Evolutionary conservation across 2,797 vertebrate genomes (phyloP).

Genomic region (Ctenosaura bakeri): DNA sequence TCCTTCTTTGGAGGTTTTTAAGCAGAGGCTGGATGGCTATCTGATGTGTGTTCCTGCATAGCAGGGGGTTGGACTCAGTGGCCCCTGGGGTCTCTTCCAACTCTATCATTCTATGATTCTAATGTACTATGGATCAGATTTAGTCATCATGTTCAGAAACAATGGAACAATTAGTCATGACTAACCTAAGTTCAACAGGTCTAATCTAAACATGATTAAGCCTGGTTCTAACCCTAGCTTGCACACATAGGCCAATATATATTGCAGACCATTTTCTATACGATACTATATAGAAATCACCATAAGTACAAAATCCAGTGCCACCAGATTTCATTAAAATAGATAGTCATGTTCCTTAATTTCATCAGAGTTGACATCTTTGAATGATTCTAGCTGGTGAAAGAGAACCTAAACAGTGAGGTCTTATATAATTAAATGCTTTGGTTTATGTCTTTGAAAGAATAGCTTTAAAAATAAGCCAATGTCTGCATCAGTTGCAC

Average conservation of each 20-base stretch:
- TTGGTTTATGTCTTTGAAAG: slow-evolving; percentile 1
- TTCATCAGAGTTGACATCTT: not conserved
- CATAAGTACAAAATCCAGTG: not conserved
- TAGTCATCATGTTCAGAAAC: not conserved
- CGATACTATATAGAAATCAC: not conserved
- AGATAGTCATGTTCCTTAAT: not conserved
- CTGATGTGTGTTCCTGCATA: too few species aligned
- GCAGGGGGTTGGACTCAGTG: too few species aligned
- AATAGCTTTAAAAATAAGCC: not conserved
- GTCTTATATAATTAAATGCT: not conserved
- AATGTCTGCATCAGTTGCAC: not conserved
- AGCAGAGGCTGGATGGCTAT: too few species aligned
- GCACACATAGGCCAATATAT: not conserved
- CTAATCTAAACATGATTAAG: not conserved
- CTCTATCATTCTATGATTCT: too few species aligned
- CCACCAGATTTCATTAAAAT: not conserved
- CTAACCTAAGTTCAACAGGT: not conserved
- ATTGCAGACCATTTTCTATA: not conserved
- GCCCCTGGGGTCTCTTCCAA: too few species aligned
- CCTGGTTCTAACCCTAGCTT: not conserved
- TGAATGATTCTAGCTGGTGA: not conserved
- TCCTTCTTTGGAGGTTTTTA: too few species aligned
- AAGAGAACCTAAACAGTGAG: not conserved
- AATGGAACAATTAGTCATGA: not conserved
- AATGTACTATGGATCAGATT: not conserved